Evolutionary conservation across 2,888 invertebrate genomes (phyloP).

Genomic region (Bombylius discolor): DNA sequence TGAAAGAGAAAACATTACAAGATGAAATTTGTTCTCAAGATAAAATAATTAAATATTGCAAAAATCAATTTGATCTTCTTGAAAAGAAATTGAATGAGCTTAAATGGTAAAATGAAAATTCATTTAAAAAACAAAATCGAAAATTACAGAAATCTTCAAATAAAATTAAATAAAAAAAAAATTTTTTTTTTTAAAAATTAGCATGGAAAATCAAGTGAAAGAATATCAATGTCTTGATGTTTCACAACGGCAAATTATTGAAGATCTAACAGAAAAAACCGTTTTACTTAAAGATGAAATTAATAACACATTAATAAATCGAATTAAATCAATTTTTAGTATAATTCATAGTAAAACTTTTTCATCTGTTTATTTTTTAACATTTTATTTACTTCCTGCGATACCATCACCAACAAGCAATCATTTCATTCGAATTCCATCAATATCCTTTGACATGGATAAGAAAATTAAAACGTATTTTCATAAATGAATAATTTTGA

Average conservation of each 20-base stretch:
- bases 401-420: too few species aligned
- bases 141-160: background rate
- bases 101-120: conserved; percentile 4
- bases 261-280: background rate
- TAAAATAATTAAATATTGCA: conserved; percentile 7
- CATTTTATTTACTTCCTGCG: too few species aligned
- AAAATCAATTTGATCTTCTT: conserved; percentile 6
- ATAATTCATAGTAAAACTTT: too few species aligned
- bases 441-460: too few species aligned
- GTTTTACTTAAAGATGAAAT: too few species aligned
- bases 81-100: conserved; percentile 7
- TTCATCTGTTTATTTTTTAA: too few species aligned
- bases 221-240: conserved; percentile 1
- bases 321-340: too few species aligned
- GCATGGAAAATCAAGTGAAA: conserved; percentile 2
- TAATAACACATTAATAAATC: too few species aligned
- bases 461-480: too few species aligned
- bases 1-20: background rate
- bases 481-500: too few species aligned
- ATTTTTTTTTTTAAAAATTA: background rate
- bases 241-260: background rate
- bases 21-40: conserved; percentile 15
- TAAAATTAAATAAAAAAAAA: background rate
- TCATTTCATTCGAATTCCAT: too few species aligned
- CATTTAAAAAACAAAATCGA: background rate